phyloP scores from a whole-genome alignment of 2,797 vertebrate species.

The Hippocampus kuda region DNA sequence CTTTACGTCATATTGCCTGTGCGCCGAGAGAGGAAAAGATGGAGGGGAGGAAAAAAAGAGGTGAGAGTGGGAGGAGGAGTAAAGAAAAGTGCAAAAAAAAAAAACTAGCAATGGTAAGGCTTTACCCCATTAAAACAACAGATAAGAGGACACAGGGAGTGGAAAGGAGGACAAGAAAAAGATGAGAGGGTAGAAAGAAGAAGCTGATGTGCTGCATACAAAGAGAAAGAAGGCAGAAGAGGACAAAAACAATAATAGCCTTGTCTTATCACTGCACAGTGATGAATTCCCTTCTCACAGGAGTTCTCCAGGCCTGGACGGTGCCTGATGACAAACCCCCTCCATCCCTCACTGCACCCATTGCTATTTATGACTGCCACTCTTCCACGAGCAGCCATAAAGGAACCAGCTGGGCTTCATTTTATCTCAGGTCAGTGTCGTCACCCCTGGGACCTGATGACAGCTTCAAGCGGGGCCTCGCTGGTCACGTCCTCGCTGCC shows the following conservation, averaged over 20 bases:
- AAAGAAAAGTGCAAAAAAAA: constrained; percentile 8
- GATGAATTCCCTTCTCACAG: constrained; percentile 54
- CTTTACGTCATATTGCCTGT: constrained; percentile 29
- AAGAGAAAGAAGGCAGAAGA: constrained; percentile 25
- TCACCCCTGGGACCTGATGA: constrained; percentile 31
- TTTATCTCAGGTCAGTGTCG: constrained; percentile 28
- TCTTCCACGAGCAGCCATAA: constrained; percentile 16
- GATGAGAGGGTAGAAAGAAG: constrained; percentile 21
- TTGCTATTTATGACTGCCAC: constrained; percentile 47
- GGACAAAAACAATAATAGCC: constrained; percentile 63
- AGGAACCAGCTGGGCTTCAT: constrained; percentile 31
- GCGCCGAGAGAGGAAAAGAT: neutral
- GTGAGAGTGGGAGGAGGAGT: constrained; percentile 2
- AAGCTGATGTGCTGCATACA: constrained; percentile 34
- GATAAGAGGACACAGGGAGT: constrained; percentile 23
- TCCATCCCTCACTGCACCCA: constrained; percentile 33
- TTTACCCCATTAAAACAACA: constrained; percentile 22
- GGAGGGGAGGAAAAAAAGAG: neutral
- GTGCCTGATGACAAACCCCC: constrained; percentile 52
- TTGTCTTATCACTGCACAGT: constrained; percentile 55
- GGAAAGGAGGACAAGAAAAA: constrained; percentile 21
- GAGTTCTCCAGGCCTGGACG: constrained; percentile 42
- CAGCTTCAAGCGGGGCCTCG: constrained; percentile 31
- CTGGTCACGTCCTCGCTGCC: constrained; percentile 19
- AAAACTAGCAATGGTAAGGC: constrained; percentile 5